Conservation (phyloP, 1,140 invertebrate species). For the Tetraneura akinire region DNA sequence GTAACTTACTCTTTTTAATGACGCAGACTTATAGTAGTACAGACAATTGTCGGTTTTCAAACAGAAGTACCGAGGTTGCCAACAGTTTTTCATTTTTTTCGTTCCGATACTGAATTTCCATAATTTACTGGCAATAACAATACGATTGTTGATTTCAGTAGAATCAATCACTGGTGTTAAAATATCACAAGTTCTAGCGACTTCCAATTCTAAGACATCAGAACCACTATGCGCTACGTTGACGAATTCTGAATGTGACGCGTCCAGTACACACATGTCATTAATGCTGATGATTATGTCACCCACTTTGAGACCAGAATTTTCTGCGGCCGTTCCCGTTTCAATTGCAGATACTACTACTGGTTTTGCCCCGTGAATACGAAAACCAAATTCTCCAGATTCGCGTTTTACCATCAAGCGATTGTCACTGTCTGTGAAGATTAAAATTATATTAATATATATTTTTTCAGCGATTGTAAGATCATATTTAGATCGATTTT, state of each 20-base stretch:
- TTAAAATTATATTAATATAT: too few species aligned
- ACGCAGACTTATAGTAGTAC: slow-evolving; percentile 92
- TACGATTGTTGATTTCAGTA: neutral
- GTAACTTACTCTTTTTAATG: slow-evolving; percentile 64
- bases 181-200: slow-evolving; percentile 82
- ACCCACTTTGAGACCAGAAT: slow-evolving; percentile 86
- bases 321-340: slow-evolving; percentile 85
- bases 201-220: slow-evolving; percentile 82
- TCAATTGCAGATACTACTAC: slow-evolving; percentile 95
- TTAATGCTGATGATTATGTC: slow-evolving; percentile 93
- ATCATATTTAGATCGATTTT: too few species aligned
- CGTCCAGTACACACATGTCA: slow-evolving; percentile 84
- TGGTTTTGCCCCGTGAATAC: slow-evolving; percentile 92
- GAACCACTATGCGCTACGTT: slow-evolving; percentile 76
- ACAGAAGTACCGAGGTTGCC: slow-evolving; percentile 89
- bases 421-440: slow-evolving; percentile 79
- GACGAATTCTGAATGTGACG: slow-evolving; percentile 93
- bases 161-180: slow-evolving; percentile 62
- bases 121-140: slow-evolving; percentile 70
- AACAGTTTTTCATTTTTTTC: slow-evolving; percentile 62
- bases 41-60: slow-evolving; percentile 89
- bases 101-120: slow-evolving; percentile 70
- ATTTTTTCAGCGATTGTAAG: too few species aligned
- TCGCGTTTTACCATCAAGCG: slow-evolving; percentile 78
- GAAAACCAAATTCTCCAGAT: slow-evolving; percentile 90